Percentiles rank a stretch among this genome's conserved stretches.
phyloP scores from a whole-genome alignment of 2,113 vertebrate genomes.

The Aldabrachelys gigantea region DNA sequence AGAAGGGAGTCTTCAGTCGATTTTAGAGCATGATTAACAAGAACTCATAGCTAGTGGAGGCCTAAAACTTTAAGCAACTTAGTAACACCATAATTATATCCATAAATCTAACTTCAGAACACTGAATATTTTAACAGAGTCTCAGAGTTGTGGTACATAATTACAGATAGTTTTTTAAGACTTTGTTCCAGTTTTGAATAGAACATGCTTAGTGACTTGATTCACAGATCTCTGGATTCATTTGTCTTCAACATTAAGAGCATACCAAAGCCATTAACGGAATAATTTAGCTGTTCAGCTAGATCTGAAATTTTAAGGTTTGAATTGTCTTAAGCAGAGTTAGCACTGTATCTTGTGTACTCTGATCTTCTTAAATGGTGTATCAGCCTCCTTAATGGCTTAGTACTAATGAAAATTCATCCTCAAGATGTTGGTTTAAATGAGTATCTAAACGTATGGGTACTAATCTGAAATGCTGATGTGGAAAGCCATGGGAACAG shows the following conservation, averaged over 20 bases:
- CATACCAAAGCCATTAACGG: slow-evolving; percentile 13
- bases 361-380: background rate
- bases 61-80: slow-evolving; percentile 33
- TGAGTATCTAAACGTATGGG: slow-evolving; percentile 31
- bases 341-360: background rate
- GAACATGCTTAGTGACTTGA: background rate
- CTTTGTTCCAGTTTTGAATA: background rate
- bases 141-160: background rate
- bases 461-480: background rate
- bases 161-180: slow-evolving; percentile 8
- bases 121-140: background rate
- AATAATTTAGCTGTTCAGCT: background rate
- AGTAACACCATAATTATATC: slow-evolving; percentile 29
- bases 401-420: background rate
- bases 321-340: background rate
- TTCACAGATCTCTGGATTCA: background rate
- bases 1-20: background rate
- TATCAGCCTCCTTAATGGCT: background rate
- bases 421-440: slow-evolving; percentile 60
- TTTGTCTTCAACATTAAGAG: background rate
- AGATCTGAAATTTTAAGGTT: background rate
- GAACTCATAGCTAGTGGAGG: background rate
- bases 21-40: slow-evolving; percentile 30
- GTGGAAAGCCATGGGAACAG: slow-evolving; percentile 40
- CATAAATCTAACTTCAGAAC: slow-evolving; percentile 50